Evolutionary conservation across 2,797 vertebrate species (phyloP).

Genomic region (Hydrophis major): DNA sequence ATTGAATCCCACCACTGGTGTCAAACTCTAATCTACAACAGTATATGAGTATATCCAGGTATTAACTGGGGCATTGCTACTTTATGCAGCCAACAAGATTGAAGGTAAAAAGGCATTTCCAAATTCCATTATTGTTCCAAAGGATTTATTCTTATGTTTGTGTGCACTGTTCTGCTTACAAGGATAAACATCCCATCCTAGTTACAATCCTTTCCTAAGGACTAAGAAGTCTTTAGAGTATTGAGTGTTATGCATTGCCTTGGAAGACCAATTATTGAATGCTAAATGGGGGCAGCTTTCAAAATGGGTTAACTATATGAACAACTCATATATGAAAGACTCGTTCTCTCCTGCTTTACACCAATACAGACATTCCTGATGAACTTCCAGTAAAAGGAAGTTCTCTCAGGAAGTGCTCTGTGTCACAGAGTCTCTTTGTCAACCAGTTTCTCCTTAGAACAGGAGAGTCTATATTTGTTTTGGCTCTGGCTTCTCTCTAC

Average conservation of each 20-base stretch:
- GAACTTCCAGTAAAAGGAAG: not conserved
- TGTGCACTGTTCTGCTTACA: not conserved
- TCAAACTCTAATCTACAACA: not conserved
- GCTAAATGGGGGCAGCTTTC: not conserved
- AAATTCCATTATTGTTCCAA: rapidly evolving
- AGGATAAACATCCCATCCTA: not conserved
- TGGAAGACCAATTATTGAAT: not conserved
- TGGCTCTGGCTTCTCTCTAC: not conserved
- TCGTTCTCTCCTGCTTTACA: not conserved
- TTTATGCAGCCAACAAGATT: not conserved
- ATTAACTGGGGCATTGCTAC: not conserved
- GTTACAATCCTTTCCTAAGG: slow-evolving; percentile 1
- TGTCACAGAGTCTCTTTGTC: not conserved
- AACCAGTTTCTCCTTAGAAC: not conserved
- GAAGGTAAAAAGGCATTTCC: not conserved
- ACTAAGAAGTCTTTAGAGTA: not conserved
- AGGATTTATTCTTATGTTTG: not conserved
- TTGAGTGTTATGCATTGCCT: not conserved
- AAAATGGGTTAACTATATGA: not conserved
- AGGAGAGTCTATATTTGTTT: not conserved
- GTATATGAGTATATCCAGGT: not conserved
- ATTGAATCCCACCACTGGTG: no score
- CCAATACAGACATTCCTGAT: not conserved
- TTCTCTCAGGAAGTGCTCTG: not conserved
- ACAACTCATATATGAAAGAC: not conserved